Evolutionary conservation across 2,113 vertebrate genomes (phyloP).

Genomic region (Antennarius striatus): DNA sequence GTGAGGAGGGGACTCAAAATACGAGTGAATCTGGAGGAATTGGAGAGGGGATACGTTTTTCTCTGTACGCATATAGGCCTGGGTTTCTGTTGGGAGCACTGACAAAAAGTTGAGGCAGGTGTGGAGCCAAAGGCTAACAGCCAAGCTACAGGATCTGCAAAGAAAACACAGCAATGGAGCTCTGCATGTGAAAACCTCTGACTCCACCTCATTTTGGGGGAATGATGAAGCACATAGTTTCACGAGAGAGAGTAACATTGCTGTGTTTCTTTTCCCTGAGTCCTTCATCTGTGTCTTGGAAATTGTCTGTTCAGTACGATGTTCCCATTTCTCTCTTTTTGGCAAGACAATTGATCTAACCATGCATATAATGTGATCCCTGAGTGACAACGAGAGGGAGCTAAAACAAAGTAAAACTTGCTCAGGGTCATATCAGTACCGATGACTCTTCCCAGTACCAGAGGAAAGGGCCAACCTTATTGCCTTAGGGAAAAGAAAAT

Average conservation of each 20-base stretch:
- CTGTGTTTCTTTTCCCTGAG: not conserved
- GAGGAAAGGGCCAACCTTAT: slow-evolving; percentile 24
- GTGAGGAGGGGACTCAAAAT: too few relatives aligned
- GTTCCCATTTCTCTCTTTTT: too few relatives aligned
- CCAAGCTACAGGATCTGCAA: not conserved
- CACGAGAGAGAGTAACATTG: too few relatives aligned
- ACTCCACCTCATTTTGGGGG: slow-evolving; percentile 18
- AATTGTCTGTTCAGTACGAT: not conserved
- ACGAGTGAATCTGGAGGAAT: too few relatives aligned
- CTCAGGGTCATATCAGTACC: slow-evolving; percentile 9
- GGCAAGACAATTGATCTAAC: too few relatives aligned
- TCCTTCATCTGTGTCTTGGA: not conserved
- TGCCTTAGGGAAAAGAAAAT: slow-evolving; percentile 50
- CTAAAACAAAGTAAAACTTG: not conserved
- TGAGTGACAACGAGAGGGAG: not conserved
- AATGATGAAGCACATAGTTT: not conserved
- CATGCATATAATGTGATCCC: slow-evolving; percentile 12
- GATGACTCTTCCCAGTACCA: slow-evolving; percentile 6
- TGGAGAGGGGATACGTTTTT: not conserved
- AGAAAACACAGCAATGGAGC: slow-evolving; percentile 10
- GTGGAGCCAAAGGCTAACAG: not conserved
- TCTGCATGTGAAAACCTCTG: not conserved
- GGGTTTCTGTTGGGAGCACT: slow-evolving; percentile 9
- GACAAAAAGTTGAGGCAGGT: not conserved
- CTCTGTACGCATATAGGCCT: not conserved